Evolutionary conservation across 1,140 invertebrate species (phyloP).

Genomic region (Drosophila serrata): DNA sequence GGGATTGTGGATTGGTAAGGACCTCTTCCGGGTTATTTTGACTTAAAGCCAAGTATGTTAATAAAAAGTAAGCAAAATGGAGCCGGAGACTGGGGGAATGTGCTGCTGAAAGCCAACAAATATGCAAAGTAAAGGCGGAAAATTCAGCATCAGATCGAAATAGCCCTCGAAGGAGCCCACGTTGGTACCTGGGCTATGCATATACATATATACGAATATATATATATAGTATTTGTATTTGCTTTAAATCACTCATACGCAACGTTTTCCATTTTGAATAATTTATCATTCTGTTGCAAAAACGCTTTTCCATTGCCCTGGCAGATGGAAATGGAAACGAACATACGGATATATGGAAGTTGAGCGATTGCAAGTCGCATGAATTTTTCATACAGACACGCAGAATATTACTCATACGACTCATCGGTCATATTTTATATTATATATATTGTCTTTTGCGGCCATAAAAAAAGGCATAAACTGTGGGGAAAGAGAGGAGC

Average conservation of each 20-base stretch:
- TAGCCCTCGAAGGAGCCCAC: conserved; percentile 32
- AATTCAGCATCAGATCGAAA: conserved; percentile 6
- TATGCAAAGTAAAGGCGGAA: conserved; percentile 47
- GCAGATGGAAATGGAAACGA: conserved; percentile 40
- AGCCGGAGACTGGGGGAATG: background rate
- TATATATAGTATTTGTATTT: conserved; percentile 42
- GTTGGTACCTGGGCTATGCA: conserved; percentile 5
- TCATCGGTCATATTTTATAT: conserved; percentile 49
- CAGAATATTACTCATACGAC: conserved; percentile 37
- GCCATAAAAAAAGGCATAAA: conserved; percentile 22
- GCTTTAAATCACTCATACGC: conserved; percentile 64
- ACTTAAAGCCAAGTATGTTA: conserved; percentile 42
- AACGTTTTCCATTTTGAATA: conserved; percentile 63
- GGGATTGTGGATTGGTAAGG: no score
- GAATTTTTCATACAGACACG: conserved; percentile 49
- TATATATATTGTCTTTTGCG: conserved; percentile 38
- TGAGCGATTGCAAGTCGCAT: conserved; percentile 49
- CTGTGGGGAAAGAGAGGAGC: no score
- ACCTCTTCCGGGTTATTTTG: conserved; percentile 14
- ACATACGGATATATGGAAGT: conserved; percentile 12
- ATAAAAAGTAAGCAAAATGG: conserved; percentile 45
- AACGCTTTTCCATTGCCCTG: conserved; percentile 32
- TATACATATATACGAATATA: background rate
- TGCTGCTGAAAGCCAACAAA: conserved; percentile 56
- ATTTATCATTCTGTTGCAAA: conserved; percentile 58